These are phyloP conservation scores for Echiichthys vipera DNA, from an alignment of 2,797 vertebrate species.

Conservation along the genomic window DNA sequence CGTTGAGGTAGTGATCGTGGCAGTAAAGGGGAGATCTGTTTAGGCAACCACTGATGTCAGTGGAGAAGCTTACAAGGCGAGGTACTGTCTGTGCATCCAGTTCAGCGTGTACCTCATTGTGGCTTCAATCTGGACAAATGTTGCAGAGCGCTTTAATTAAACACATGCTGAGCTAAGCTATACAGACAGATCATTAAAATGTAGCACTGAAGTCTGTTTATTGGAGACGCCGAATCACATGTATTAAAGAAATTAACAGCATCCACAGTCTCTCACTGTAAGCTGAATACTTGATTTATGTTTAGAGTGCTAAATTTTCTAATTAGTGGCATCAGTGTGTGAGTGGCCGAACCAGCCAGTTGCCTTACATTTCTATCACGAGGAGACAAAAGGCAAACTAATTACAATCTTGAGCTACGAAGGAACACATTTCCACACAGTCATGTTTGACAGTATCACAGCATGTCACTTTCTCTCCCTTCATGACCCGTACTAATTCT, in stretches of 20 bases:
- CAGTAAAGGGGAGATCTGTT: constrained; percentile 48
- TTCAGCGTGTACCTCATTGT: constrained; percentile 23
- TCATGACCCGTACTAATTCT: constrained; percentile 42
- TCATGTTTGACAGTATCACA: constrained; percentile 46
- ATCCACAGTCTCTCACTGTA: constrained; percentile 7
- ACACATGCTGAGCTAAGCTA: constrained; percentile 46
- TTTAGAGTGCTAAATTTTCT: constrained; percentile 53
- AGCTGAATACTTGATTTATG: constrained; percentile 30
- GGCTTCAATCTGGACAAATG: constrained; percentile 40
- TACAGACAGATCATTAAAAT: constrained; percentile 51
- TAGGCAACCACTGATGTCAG: constrained; percentile 45
- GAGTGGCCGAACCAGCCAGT: constrained; percentile 11
- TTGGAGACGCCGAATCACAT: constrained; percentile 19
- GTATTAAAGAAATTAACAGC: constrained; percentile 43
- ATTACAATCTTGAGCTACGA: constrained; percentile 39
- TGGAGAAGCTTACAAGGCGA: constrained; percentile 29
- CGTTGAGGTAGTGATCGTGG: constrained; percentile 49
- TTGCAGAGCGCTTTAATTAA: constrained; percentile 52
- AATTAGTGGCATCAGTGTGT: constrained; percentile 41
- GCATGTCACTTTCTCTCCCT: constrained; percentile 37
- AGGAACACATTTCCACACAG: constrained; percentile 21
- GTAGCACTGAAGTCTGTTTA: constrained; percentile 36
- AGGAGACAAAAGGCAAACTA: constrained; percentile 55
- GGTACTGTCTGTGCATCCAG: constrained; percentile 29
- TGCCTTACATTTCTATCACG: constrained; percentile 35